Evolutionary conservation across 2,888 invertebrate species (phyloP).

Genomic region (Xestoiulus laeticollis): DNA sequence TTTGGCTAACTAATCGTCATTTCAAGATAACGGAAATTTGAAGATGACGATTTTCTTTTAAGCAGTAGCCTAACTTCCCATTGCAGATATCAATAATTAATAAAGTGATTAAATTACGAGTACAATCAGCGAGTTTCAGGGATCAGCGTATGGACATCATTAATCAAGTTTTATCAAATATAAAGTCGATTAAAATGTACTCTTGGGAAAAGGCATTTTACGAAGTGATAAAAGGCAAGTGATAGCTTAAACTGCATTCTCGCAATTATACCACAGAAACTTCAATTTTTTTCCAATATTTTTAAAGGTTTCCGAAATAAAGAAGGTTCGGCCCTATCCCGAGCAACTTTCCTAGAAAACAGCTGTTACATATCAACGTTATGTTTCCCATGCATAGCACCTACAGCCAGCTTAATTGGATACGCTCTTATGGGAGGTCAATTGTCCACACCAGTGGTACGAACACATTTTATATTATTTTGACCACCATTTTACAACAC

Average conservation of each 20-base stretch:
- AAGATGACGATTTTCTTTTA: too few relatives aligned
- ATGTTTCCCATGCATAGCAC: slow-evolving; percentile 71
- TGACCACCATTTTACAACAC: neutral
- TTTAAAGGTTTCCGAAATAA: slow-evolving; percentile 67
- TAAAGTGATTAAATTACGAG: slow-evolving; percentile 56
- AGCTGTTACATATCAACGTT: slow-evolving; percentile 71
- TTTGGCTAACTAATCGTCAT: too few relatives aligned
- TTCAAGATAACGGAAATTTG: too few relatives aligned
- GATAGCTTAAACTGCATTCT: too few relatives aligned
- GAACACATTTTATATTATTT: neutral
- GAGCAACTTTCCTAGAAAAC: slow-evolving; percentile 70
- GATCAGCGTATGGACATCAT: slow-evolving; percentile 65
- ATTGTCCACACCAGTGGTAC: slow-evolving; percentile 71
- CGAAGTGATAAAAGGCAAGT: slow-evolving; percentile 62
- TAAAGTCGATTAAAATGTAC: slow-evolving; percentile 69
- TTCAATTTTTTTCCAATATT: neutral
- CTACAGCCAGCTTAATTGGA: slow-evolving; percentile 70
- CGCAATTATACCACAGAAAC: neutral
- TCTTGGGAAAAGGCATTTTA: slow-evolving; percentile 69
- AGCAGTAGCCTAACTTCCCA: neutral
- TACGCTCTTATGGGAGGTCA: slow-evolving; percentile 69
- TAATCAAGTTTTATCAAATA: slow-evolving; percentile 68
- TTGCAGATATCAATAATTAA: neutral
- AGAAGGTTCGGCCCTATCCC: slow-evolving; percentile 68
- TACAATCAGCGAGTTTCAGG: slow-evolving; percentile 61